A percentile compares a stretch with the other conserved stretches of the same genome.
Conservation (phyloP, 2,797 vertebrate genomes). For the Anolis apletophallus region DNA sequence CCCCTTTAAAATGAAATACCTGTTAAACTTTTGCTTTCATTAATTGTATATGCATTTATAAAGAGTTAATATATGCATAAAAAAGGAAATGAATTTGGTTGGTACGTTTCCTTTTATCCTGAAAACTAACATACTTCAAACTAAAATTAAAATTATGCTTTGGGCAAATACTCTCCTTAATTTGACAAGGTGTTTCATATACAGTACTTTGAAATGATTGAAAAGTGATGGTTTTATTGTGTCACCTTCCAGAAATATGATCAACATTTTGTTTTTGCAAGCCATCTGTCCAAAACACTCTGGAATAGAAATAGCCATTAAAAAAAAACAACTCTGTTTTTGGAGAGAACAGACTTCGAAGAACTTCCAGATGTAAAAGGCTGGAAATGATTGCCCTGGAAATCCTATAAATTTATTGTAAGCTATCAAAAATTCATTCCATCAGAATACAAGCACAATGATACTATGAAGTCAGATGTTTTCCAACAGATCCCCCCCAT, state of each 20-base stretch:
- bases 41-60: background rate
- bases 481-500: background rate
- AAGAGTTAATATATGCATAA: slow-evolving; percentile 31
- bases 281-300: slow-evolving; percentile 2
- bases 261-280: background rate
- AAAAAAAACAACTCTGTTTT: background rate
- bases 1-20: background rate
- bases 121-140: background rate
- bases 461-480: background rate
- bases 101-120: background rate
- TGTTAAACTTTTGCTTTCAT: background rate
- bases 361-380: background rate
- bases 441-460: background rate
- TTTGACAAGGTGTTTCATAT: background rate
- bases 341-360: background rate
- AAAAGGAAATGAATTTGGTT: background rate
- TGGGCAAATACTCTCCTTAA: background rate
- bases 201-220: background rate
- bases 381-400: background rate
- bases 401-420: background rate
- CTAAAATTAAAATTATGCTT: background rate
- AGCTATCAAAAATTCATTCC: background rate
- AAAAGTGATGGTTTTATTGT: background rate
- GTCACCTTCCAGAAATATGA: background rate
- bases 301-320: background rate